phyloP scores from a whole-genome alignment of 2,113 vertebrate species.

The Phalacrocorax carbo region DNA sequence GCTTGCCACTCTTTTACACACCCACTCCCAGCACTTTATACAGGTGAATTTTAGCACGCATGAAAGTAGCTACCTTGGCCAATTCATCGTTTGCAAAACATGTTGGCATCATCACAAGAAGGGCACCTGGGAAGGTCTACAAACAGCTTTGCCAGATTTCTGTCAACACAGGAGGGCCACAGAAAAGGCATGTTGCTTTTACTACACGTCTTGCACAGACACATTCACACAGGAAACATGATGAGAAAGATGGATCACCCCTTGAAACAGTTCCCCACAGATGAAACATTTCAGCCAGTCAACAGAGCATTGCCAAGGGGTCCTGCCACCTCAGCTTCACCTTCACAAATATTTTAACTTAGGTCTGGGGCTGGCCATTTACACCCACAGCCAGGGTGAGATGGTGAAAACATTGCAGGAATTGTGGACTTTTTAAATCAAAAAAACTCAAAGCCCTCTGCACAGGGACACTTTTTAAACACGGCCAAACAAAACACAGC shows the following conservation, averaged over 20 bases:
- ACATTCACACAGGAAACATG: not conserved
- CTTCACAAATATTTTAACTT: not conserved
- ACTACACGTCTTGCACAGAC: not conserved
- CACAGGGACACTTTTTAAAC: not conserved
- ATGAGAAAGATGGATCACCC: not conserved
- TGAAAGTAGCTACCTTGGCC: not conserved
- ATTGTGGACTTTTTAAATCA: not conserved
- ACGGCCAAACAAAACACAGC: not conserved
- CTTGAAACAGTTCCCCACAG: not conserved
- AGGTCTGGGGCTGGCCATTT: not conserved
- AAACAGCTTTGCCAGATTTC: not conserved
- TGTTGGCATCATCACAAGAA: not conserved
- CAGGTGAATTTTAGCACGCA: not conserved
- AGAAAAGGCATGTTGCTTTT: not conserved
- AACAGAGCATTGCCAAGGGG: not conserved
- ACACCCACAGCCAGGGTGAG: not conserved
- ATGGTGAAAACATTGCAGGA: not conserved
- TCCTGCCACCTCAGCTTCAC: not conserved
- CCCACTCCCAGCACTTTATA: not conserved
- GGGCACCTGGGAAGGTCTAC: not conserved
- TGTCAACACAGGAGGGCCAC: not conserved
- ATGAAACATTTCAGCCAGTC: not conserved
- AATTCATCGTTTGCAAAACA: not conserved
- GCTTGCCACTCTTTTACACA: not conserved
- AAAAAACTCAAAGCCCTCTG: not conserved